Percentiles rank a stretch among this genome's conserved stretches.
phyloP scores from a whole-genome alignment of 2,113 vertebrate genomes.

The Daboia siamensis region DNA sequence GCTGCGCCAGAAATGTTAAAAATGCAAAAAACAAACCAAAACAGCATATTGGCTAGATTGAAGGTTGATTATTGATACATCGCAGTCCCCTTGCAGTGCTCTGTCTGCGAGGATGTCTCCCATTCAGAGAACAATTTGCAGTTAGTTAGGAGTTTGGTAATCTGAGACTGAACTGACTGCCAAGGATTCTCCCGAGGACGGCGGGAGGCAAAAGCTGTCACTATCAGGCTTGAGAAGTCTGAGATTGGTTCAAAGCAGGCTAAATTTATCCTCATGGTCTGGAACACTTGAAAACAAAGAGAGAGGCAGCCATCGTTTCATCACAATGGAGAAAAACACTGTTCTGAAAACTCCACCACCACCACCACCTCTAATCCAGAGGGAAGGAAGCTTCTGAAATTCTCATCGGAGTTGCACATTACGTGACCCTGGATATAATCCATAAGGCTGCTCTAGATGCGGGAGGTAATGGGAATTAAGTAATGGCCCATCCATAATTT shows the following conservation, averaged over 20 bases:
- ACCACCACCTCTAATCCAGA: not conserved
- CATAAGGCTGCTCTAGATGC: not conserved
- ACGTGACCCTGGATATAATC: not conserved
- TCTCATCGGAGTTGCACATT: not conserved
- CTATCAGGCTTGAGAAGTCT: not conserved
- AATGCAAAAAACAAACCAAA: not conserved
- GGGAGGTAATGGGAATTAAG: not conserved
- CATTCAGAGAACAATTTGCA: not conserved
- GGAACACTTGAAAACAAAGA: not conserved
- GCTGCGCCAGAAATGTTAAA: conserved; percentile 19
- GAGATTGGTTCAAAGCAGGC: not conserved
- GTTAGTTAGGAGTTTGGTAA: not conserved
- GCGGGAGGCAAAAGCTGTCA: not conserved
- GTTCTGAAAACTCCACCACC: not conserved
- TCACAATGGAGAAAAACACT: not conserved
- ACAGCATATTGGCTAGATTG: not conserved
- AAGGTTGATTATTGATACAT: fast-evolving
- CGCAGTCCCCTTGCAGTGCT: not conserved
- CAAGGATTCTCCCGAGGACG: not conserved
- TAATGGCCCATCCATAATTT: conserved; percentile 11
- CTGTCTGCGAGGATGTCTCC: not conserved
- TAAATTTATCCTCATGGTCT: not conserved
- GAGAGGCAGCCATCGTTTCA: too few species aligned
- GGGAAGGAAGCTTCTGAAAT: not conserved
- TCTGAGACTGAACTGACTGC: not conserved